Base-by-base conservation (phyloP, 92 coral and sea anemone species). In the Zoanthus gigantus region DNA sequence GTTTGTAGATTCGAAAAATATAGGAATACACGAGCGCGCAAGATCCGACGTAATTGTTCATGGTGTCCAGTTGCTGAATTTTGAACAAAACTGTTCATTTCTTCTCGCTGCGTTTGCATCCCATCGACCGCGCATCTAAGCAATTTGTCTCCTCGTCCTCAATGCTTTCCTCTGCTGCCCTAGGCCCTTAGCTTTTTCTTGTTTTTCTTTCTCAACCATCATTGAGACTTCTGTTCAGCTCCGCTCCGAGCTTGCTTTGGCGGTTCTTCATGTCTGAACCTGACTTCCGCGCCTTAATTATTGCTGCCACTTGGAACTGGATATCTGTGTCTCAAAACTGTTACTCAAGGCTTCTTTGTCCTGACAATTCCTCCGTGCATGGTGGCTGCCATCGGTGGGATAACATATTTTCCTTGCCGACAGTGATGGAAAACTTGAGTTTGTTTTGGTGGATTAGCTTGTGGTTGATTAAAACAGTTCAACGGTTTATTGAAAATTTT, bases 251-350 rank as follows among this genome's bases (percentile, higher is more conserved):
- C 15, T 74, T 74, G 32, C 78, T 74, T 74, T 29, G 57, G 61
- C 60, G 34, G 17, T 74, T 47, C 78, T 74, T 74, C 77, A 37
- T 72, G 32, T 74, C 15, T 34, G 78, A 58, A 74, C 34, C 32
- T 74, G 34, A 46, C 60, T 46, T 58, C 34, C 78, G 78, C 32
- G 58, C 60, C 78, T n/a, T 74, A 57, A 74, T 47, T 74, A 74
- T 6, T 74, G 60, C 78, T 74, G 7, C 7, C 7, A 16, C 37
- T 0, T 13, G 60, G 46, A 47, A 34, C 15, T 16, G 32, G 78
- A n/a, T 15, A 1, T 74, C 78, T 74, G 78, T 32, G 78, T 74
- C 78, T 74, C 78, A 74, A 74, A 74, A 16, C 45, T 50, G 78
- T 74, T 73, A 42, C 56, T 73, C 78, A 74, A 34, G 32, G 34